Conservation (phyloP, 2,888 invertebrate genomes). For the Ctenicera cuprea region DNA sequence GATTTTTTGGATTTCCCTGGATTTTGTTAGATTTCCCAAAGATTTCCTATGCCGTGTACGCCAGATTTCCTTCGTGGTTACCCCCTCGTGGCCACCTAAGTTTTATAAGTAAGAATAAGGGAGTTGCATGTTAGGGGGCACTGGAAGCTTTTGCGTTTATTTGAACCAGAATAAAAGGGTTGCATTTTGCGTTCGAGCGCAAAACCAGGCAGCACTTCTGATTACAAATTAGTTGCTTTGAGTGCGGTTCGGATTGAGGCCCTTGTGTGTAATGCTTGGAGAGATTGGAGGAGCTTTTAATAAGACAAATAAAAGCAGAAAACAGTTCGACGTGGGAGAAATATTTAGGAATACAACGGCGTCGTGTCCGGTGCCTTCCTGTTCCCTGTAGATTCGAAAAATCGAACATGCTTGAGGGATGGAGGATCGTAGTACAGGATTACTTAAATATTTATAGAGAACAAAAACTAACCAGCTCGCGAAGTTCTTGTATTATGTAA, state of each 20-base stretch:
- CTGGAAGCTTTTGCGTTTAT: slow-evolving; percentile 1
- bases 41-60: too few species aligned
- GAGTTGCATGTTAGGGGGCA: too few species aligned
- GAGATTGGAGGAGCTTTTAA: neutral
- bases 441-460: slow-evolving; percentile 27
- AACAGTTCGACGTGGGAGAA: too few species aligned
- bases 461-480: slow-evolving; percentile 25
- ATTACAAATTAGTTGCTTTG: slow-evolving; percentile 13
- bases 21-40: too few species aligned
- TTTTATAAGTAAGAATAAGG: too few species aligned
- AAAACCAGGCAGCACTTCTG: neutral
- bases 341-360: neutral
- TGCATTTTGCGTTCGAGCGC: neutral
- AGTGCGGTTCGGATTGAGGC: neutral
- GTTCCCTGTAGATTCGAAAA: slow-evolving; percentile 10
- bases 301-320: slow-evolving; percentile 9
- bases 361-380: neutral
- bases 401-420: slow-evolving; percentile 26
- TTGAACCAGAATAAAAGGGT: slow-evolving; percentile 27
- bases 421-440: slow-evolving; percentile 8
- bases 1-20: too few species aligned
- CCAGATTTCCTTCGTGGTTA: too few species aligned
- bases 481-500: slow-evolving; percentile 23
- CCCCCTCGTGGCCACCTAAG: too few species aligned
- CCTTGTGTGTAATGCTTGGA: neutral